A percentile compares a stretch with the other conserved stretches of the same genome.
Conservation (phyloP, 2,797 vertebrate species). For the Neosalanx taihuensis region DNA sequence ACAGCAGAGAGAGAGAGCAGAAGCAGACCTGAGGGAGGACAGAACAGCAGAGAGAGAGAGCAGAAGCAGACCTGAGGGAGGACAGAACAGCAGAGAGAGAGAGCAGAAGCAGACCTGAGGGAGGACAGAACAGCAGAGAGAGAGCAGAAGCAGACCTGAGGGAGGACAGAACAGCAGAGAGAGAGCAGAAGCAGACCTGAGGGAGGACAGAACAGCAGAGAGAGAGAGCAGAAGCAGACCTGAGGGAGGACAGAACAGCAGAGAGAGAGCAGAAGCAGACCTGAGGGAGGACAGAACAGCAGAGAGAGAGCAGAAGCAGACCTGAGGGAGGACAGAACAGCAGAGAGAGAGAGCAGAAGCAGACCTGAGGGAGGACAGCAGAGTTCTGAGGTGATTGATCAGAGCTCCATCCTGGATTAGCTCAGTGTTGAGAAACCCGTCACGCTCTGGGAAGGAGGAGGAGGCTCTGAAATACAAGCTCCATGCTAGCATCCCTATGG, state of each 20-base stretch:
- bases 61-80: not conserved
- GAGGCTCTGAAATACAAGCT: constrained; percentile 34
- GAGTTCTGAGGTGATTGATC: not conserved
- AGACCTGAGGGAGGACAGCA: not conserved
- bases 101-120: not conserved
- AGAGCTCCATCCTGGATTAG: constrained; percentile 30
- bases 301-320: not conserved
- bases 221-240: no score
- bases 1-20: not conserved
- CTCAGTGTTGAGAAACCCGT: constrained; percentile 43
- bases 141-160: no score
- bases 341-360: no score
- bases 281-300: no score
- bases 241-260: not conserved
- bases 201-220: no score
- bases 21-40: not conserved
- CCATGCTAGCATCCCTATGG: constrained; percentile 18
- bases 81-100: not conserved
- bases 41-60: no score
- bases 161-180: not conserved
- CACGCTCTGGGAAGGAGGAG: constrained; percentile 4
- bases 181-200: not conserved
- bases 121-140: no score
- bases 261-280: not conserved
- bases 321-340: no score